Evolutionary conservation across 1,140 invertebrate genomes (phyloP), one percentile per base, ranked within the genome.

Genomic region (Agrypnia vestita): DNA sequence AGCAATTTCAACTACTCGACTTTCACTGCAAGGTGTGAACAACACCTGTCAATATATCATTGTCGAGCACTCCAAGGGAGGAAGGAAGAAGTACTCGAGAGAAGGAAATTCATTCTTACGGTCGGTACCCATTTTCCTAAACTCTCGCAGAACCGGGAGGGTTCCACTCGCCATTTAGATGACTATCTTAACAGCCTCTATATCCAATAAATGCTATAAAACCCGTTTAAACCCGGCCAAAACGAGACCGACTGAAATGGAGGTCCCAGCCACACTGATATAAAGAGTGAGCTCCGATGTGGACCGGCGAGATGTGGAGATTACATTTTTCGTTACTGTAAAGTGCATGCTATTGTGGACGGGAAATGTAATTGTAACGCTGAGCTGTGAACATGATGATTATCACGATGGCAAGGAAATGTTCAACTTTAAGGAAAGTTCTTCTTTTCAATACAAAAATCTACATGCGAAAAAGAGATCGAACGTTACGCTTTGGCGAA

Each of bases 191-290:
- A 83, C 72, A 55, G 79, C 79, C 76, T 80, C 78, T 80, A 80
- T 83, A 83, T 83, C 78, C 81, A 83, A 83, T 83, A 83, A 77
- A 76, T 79, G 81, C 81, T 83, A 79, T 83, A 83, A 78, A 78
- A 80, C 74, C 81, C 78, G 76, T 80, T 80, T 83, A 80, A 83
- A 71, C 56, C 64, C 62, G 59, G 74, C 78, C 80, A 51, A 78
- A 81, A 81, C 76, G 80, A 79, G 80, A 82, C 80, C 80, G 78
- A 59, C 78, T 75, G 21, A 21, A 53, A 79, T 78, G 64, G 43
- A 59, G 25, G 11, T 72, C 13, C 71, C 10, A 56, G 35, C 7
- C 72, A 71, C 10, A 51, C 64, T 69, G 13, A 25, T 55, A 74
- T 55, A 74, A 74, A 74, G 12, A 74, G 53, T 59, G 35, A 56